phyloP scores from a whole-genome alignment of 2,113 vertebrate genomes.

The Sander lucioperca region DNA sequence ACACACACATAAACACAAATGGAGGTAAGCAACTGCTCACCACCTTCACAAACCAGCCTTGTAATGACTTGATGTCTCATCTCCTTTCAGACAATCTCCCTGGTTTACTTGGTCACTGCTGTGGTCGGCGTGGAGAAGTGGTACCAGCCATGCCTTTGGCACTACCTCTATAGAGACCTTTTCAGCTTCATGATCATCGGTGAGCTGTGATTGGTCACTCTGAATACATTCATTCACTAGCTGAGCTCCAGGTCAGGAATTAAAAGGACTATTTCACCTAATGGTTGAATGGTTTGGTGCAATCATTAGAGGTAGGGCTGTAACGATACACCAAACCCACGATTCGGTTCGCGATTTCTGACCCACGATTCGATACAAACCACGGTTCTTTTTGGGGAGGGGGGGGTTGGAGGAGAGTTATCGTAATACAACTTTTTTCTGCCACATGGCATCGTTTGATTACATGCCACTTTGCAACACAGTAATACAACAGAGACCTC shows the following conservation, averaged over 20 bases:
- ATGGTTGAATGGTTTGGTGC: background rate
- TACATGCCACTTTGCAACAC: too few species aligned
- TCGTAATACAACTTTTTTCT: too few species aligned
- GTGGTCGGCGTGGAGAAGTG: conserved; percentile 97
- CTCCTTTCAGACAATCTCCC: conserved; percentile 92
- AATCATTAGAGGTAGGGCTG: too few species aligned
- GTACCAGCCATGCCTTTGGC: conserved; percentile 92
- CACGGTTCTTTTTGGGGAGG: too few species aligned
- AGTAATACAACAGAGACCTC: too few species aligned
- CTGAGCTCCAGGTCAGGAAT: background rate
- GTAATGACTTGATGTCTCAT: background rate
- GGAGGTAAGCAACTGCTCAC: background rate
- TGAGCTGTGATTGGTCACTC: conserved; percentile 79
- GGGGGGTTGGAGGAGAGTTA: too few species aligned
- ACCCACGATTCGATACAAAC: too few species aligned
- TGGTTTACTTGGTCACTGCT: conserved; percentile 96
- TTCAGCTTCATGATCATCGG: conserved; percentile 97
- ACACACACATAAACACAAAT: background rate
- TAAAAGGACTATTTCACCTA: background rate
- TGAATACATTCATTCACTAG: background rate
- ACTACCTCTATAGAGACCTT: conserved; percentile 95
- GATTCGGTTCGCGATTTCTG: too few species aligned
- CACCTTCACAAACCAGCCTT: background rate
- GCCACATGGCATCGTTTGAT: too few species aligned
- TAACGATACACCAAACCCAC: too few species aligned